Evolutionary conservation across 2,113 vertebrate species (phyloP).

Genomic region (Chamaea fasciata): DNA sequence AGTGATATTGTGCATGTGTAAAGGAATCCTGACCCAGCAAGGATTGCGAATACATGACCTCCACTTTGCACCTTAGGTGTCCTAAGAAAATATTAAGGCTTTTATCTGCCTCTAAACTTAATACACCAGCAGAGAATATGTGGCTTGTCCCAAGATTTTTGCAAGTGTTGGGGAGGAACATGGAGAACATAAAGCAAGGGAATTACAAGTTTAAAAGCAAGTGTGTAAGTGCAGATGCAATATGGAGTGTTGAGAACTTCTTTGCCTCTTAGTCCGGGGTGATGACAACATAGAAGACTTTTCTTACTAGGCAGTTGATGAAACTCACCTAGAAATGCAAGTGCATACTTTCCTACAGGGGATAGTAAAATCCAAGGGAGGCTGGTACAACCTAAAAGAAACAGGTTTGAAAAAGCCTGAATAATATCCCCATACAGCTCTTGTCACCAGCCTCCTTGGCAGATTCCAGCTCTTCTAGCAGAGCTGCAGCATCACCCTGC

Average conservation of each 20-base stretch:
- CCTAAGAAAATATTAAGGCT: neutral
- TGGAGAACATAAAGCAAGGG: neutral
- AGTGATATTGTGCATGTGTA: neutral
- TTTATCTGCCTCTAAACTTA: neutral
- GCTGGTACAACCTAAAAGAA: neutral
- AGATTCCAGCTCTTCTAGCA: neutral
- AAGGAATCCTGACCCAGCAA: neutral
- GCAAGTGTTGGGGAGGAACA: neutral
- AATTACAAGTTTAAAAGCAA: neutral
- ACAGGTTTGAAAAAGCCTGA: neutral
- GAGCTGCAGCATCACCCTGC: neutral
- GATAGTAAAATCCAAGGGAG: neutral
- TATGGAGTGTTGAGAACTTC: neutral
- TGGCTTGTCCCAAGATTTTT: neutral
- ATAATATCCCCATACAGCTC: neutral
- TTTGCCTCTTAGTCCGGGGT: neutral
- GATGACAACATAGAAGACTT: neutral
- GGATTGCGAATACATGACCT: neutral
- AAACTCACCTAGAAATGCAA: neutral
- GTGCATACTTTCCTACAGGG: accelerated
- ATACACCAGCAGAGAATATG: neutral
- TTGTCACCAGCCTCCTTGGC: neutral
- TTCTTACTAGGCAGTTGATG: neutral
- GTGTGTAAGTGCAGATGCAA: neutral
- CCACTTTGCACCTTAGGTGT: neutral